Percentiles rank a stretch among this genome's conserved stretches.
These are phyloP conservation scores for Pygocentrus nattereri DNA, from an alignment of 2,797 vertebrate genomes.

Conservation along the genomic window DNA sequence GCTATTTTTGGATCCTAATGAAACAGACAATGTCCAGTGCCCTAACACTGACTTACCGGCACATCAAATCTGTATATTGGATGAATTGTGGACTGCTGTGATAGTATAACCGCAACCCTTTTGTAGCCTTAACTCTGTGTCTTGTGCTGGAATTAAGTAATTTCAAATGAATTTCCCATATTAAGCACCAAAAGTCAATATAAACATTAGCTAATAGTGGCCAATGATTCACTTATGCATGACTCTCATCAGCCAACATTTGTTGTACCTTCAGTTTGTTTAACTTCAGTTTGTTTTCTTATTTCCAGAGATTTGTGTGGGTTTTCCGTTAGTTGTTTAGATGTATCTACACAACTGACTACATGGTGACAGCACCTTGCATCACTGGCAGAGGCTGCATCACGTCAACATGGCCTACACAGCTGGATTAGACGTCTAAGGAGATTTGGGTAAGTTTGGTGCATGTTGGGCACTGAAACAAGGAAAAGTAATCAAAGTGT, in stretches of 20 bases:
- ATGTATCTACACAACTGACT: conserved; percentile 9
- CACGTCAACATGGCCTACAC: conserved; percentile 8
- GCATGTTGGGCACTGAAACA: conserved; percentile 34
- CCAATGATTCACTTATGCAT: not conserved
- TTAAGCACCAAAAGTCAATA: not conserved
- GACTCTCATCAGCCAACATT: not conserved
- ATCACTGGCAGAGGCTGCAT: conserved; percentile 13
- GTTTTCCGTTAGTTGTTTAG: conserved; percentile 23
- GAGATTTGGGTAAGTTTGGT: conserved; percentile 49
- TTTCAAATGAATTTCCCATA: not conserved
- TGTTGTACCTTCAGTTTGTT: conserved; percentile 17
- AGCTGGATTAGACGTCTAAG: conserved; percentile 47
- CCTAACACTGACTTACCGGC: conserved; percentile 16
- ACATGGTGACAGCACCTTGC: conserved; percentile 16
- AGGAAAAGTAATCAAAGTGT: conserved; percentile 48
- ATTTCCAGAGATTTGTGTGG: conserved; percentile 24
- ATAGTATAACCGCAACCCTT: not conserved
- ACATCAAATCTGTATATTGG: conserved; percentile 5
- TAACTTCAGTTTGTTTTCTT: not conserved
- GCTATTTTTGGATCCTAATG: conserved; percentile 54
- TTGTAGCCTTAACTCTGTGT: not conserved
- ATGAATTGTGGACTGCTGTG: conserved; percentile 18
- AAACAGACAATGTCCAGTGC: conserved; percentile 19
- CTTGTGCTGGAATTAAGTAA: not conserved
- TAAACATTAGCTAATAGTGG: not conserved